Conservation (phyloP, 1,140 invertebrate species). For the Drosophila fuyamai region DNA sequence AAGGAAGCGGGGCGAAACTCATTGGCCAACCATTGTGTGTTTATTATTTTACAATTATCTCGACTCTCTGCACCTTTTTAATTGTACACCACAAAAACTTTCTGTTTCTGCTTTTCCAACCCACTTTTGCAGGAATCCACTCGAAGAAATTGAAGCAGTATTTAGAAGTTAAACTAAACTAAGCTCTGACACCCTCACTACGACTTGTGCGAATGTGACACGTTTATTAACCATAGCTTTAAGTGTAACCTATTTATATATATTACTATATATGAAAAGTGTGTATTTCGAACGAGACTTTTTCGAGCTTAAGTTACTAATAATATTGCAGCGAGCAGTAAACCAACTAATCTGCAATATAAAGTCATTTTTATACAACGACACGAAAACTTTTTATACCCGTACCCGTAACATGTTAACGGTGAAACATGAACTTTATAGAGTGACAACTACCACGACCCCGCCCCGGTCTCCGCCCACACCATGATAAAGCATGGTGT, state of each 20-base stretch:
- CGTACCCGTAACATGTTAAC: constrained; percentile 38
- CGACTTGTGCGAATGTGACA: constrained; percentile 68
- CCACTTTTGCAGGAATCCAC: constrained; percentile 83
- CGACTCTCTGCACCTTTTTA: constrained; percentile 57
- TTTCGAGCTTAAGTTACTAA: constrained; percentile 59
- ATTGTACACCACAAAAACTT: constrained; percentile 63
- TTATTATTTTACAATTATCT: constrained; percentile 53
- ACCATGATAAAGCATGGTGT: constrained; percentile 57
- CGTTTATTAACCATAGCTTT: constrained; percentile 56
- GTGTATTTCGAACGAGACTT: constrained; percentile 58
- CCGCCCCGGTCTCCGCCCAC: constrained; percentile 10
- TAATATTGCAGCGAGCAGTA: constrained; percentile 34
- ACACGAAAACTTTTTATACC: constrained; percentile 49
- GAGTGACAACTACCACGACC: constrained; percentile 42
- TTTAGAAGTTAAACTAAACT: constrained; percentile 83
- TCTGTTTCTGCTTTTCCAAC: constrained; percentile 70
- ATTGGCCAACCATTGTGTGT: constrained; percentile 30
- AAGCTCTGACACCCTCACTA: constrained; percentile 45
- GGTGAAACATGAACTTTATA: constrained; percentile 46
- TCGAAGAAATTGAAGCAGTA: constrained; percentile 85
- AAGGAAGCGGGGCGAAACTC: constrained; percentile 19
- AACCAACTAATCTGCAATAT: constrained; percentile 39
- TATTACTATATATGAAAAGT: constrained; percentile 38
- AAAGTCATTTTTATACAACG: constrained; percentile 47
- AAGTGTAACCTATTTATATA: constrained; percentile 38